Conservation (phyloP, 2,113 vertebrate genomes). For the Ondatra zibethicus region DNA sequence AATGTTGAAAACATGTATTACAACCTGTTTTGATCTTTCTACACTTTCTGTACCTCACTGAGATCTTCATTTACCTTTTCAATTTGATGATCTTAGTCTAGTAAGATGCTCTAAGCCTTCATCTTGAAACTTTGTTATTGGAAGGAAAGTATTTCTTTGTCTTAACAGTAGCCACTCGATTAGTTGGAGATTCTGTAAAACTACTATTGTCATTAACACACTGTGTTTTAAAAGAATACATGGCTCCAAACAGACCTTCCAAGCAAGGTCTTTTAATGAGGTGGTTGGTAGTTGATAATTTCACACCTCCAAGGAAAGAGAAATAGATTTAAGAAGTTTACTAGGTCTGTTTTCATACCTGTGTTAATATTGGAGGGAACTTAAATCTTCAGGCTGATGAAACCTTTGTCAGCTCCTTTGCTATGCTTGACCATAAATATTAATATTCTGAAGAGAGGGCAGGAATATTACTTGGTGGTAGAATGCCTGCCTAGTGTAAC, state of each 20-base stretch:
- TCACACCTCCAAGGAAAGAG: slow-evolving; percentile 12
- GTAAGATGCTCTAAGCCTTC: slow-evolving; percentile 37
- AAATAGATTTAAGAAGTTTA: slow-evolving; percentile 27
- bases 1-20: not conserved
- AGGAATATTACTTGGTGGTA: not conserved
- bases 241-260: slow-evolving; percentile 17
- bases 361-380: slow-evolving; percentile 38
- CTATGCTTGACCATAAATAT: not conserved
- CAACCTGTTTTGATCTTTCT: not conserved
- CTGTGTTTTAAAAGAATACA: slow-evolving; percentile 61
- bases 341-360: slow-evolving; percentile 17
- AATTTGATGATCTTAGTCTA: slow-evolving; percentile 30
- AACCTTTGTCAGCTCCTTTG: not conserved
- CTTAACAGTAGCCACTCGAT: not conserved
- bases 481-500: not conserved
- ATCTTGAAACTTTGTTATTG: not conserved
- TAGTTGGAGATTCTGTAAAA: not conserved
- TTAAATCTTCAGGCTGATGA: not conserved
- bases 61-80: slow-evolving; percentile 33
- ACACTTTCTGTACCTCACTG: not conserved
- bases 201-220: not conserved
- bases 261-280: slow-evolving; percentile 4
- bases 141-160: slow-evolving; percentile 42
- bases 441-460: slow-evolving; percentile 2
- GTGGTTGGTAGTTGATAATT: not conserved